Evolutionary conservation across 1,140 invertebrate genomes (phyloP).

Genomic region (Solen grandis): DNA sequence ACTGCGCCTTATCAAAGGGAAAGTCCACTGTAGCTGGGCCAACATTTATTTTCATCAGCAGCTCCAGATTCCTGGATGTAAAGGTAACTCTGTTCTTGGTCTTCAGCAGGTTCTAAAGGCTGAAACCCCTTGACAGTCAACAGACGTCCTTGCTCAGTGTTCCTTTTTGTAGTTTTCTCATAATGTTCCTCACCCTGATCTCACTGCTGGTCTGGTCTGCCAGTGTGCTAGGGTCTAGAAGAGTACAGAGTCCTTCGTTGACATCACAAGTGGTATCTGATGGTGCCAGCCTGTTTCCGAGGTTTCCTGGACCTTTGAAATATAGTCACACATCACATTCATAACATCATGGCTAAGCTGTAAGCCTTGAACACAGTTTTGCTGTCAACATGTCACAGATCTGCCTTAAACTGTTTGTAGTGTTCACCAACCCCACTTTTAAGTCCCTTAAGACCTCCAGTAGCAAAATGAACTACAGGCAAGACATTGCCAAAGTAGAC

Average conservation of each 20-base stretch:
- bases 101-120: neutral
- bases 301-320: neutral
- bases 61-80: neutral
- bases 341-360: neutral
- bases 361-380: too few species aligned
- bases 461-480: too few species aligned
- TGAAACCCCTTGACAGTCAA: neutral
- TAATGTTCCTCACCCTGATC: neutral
- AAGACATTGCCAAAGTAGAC: too few species aligned
- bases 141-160: neutral
- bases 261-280: too few species aligned
- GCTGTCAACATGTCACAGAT: too few species aligned
- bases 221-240: too few species aligned
- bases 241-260: too few species aligned
- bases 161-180: neutral
- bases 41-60: constrained; percentile 1
- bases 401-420: too few species aligned
- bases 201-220: neutral
- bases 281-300: neutral
- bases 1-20: neutral
- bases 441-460: too few species aligned
- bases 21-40: neutral
- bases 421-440: too few species aligned
- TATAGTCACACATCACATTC: neutral
- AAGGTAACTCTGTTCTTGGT: neutral